Conservation (phyloP, 2,888 invertebrate species). For the Leptopilina drosophilae region DNA sequence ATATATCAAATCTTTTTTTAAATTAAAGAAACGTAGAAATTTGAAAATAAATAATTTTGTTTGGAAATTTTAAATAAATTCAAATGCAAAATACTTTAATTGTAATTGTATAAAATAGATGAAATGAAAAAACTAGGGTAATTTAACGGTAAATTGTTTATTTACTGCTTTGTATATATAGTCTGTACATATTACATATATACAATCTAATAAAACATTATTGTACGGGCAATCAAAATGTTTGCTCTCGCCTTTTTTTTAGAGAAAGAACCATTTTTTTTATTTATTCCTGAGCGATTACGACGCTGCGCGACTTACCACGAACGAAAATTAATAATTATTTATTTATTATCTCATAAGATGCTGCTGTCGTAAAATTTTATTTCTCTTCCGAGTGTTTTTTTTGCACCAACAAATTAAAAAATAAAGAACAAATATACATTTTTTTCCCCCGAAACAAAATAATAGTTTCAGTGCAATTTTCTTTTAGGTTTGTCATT, state of each 20-base stretch:
- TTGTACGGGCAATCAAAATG: conserved; percentile 37
- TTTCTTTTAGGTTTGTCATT: no score
- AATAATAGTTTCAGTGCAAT: no score
- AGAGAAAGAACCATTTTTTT: conserved; percentile 29
- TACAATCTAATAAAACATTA: conserved; percentile 59
- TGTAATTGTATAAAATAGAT: neutral
- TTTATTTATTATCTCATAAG: neutral
- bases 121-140: neutral
- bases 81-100: neutral
- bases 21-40: no score
- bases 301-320: conserved; percentile 9
- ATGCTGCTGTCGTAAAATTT: neutral
- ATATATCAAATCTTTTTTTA: no score
- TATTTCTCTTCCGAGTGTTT: neutral
- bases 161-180: conserved; percentile 65
- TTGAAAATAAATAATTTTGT: no score
- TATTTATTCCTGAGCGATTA: conserved; percentile 15
- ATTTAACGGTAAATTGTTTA: conserved; percentile 61
- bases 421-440: no score
- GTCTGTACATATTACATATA: conserved; percentile 60
- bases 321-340: conserved; percentile 19
- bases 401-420: neutral
- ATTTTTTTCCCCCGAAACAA: no score
- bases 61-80: neutral
- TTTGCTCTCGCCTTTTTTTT: conserved; percentile 25